phyloP scores from a whole-genome alignment of 2,888 invertebrate genomes.

The Drosophila niveifrons region DNA sequence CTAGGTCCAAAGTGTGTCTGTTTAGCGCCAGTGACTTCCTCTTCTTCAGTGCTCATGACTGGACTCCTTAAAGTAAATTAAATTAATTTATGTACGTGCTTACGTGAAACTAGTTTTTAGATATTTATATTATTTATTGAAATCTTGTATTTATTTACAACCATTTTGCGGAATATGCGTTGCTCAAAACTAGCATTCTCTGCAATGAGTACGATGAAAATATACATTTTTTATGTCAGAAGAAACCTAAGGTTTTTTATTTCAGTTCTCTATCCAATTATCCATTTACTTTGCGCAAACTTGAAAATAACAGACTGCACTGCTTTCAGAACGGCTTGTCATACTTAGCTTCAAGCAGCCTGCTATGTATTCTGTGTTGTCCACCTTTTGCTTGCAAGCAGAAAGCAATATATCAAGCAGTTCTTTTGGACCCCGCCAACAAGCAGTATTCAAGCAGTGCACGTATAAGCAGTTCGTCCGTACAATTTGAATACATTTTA shows the following conservation, averaged over 20 bases:
- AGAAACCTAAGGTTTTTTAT: not conserved
- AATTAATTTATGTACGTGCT: conserved; percentile 81
- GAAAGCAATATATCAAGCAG: not conserved
- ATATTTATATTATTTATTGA: conserved; percentile 80
- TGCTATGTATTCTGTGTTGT: not conserved
- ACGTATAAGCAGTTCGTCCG: no score
- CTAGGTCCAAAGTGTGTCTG: not conserved
- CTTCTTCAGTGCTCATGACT: conserved; percentile 55
- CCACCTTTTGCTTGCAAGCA: not conserved
- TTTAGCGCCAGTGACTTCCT: conserved; percentile 12
- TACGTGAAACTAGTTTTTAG: conserved; percentile 65
- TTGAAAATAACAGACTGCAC: not conserved
- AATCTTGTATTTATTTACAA: conserved; percentile 71
- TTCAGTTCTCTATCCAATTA: not conserved
- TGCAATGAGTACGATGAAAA: conserved; percentile 36
- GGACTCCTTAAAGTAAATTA: conserved; percentile 73
- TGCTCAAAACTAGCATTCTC: conserved; percentile 38
- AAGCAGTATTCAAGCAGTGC: no score
- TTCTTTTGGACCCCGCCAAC: not conserved
- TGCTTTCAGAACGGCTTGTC: not conserved
- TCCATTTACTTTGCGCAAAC: not conserved
- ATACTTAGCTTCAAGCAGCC: not conserved
- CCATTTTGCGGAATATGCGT: conserved; percentile 9
- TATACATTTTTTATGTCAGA: conserved; percentile 32
- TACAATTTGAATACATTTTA: no score